Percentiles rank a stretch among this genome's conserved stretches.
These are phyloP conservation scores for Brachionichthys hirsutus DNA, from an alignment of 2,113 vertebrate species.

Conservation along the genomic window DNA sequence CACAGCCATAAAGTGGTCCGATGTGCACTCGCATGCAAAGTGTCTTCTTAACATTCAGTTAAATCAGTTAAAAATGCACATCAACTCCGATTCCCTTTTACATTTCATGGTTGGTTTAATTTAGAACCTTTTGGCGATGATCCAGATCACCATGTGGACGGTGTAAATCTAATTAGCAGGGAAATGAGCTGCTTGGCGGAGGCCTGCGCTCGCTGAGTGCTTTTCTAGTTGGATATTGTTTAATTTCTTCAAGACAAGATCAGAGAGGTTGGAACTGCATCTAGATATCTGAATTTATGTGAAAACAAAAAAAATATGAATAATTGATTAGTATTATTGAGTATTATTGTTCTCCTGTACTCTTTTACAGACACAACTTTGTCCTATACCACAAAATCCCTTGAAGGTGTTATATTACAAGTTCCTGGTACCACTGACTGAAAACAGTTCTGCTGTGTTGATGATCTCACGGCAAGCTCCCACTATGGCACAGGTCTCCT, in stretches of 20 bases:
- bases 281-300: slow-evolving; percentile 38
- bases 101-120: no score
- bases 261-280: slow-evolving; percentile 72
- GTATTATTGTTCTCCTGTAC: slow-evolving; percentile 80
- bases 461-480: slow-evolving; percentile 61
- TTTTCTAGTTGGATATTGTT: slow-evolving; percentile 1
- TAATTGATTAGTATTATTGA: neutral
- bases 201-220: no score
- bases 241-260: slow-evolving; percentile 74
- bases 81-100: no score
- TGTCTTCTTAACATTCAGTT: no score
- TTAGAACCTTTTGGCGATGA: no score
- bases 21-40: no score
- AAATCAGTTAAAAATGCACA: no score
- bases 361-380: slow-evolving; percentile 88
- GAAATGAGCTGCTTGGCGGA: no score
- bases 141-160: no score
- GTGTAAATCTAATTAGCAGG: no score
- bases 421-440: slow-evolving; percentile 24
- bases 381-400: slow-evolving; percentile 38
- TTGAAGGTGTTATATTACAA: slow-evolving; percentile 11
- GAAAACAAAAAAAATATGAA: neutral
- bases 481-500: slow-evolving; percentile 78
- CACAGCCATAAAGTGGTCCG: no score
- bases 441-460: slow-evolving; percentile 45